These are phyloP conservation scores for Synanthedon tipuliformis DNA, from an alignment of 2,888 invertebrate species.

Conservation along the genomic window DNA sequence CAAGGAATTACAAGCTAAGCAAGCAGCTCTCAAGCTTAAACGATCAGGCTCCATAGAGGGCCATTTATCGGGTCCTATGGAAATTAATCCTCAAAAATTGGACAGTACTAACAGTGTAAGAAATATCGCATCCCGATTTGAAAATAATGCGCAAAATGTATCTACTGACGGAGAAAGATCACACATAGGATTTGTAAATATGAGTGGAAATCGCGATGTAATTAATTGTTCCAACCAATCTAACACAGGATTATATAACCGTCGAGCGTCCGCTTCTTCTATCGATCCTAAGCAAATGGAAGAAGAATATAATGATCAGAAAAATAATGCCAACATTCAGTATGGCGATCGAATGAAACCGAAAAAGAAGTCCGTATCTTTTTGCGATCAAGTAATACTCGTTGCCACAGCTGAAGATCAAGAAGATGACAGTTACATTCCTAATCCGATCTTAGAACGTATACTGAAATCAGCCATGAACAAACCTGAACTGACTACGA, in stretches of 20 bases:
- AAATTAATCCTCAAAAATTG: conserved; percentile 21
- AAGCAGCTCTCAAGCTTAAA: conserved; percentile 66
- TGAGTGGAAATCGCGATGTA: conserved; percentile 58
- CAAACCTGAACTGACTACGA: conserved; percentile 74
- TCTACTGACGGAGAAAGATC: conserved; percentile 41
- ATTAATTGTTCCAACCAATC: conserved; percentile 55
- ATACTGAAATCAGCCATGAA: conserved; percentile 85
- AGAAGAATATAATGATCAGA: conserved; percentile 46
- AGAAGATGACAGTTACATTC: conserved; percentile 90
- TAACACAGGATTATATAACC: conserved; percentile 38
- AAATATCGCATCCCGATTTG: conserved; percentile 86
- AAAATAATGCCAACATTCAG: conserved; percentile 31
- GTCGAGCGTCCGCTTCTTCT: conserved; percentile 53
- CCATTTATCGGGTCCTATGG: conserved; percentile 38
- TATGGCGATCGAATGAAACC: conserved; percentile 70
- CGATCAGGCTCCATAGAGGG: conserved; percentile 47
- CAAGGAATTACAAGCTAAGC: conserved; percentile 83
- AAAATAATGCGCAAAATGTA: conserved; percentile 46
- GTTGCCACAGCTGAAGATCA: conserved; percentile 94
- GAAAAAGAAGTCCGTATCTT: conserved; percentile 94
- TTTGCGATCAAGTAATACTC: conserved; percentile 93
- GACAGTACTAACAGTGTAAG: conserved; percentile 70
- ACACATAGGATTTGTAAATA: conserved; percentile 51
- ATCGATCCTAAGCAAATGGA: conserved; percentile 56
- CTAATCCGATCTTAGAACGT: conserved; percentile 89